Evolutionary conservation across 2,113 vertebrate species (phyloP), one percentile per base, ranked within the genome.

Genomic region (Centropus unirufus): DNA sequence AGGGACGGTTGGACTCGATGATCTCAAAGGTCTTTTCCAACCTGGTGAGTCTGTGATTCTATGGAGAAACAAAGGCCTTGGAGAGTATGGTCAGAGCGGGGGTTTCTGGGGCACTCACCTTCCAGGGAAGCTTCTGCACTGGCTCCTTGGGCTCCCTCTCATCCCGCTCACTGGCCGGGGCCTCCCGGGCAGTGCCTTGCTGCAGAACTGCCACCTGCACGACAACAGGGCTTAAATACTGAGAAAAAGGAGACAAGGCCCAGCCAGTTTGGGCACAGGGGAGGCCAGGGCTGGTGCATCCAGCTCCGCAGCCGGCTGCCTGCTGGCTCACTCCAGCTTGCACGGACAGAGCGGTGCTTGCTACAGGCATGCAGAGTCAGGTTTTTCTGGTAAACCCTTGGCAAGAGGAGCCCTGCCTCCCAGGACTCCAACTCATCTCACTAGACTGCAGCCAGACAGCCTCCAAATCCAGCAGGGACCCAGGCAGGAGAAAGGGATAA

Each of bases 201-300:
- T 98, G 98, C 87, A 98, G 95, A 92, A 92, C 90, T 11, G 96
- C 97, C 77, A 98, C 97, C 98, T 98, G 78, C 23, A 29, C 2
- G 21, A 17, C 24, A 21, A 70, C 42, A 19, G 36, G 27, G 17
- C 21, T 42, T 32, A 32, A 46, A 51, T 46, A 63, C 14, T 2
- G 78, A 47, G 7, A 9, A 7, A 74, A 55, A 59, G 47, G 39
- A 39, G 47, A 26, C 1, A 49, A 58, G 42, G 63, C 4, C 17
- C 17, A n/a, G 13, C 51, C 16, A 42, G 57, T 36, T 15, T 2
- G 12, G 61, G 42, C 2, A 1, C 1, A 2, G 44, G 6, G 19
- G 34, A 74, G 30, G 27, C 17, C 73, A 44, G 29, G 5, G 44
- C 32, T 51, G 42, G 61, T 39, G 69, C 61, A 26, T 5, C 36